phyloP scores from a whole-genome alignment of 2,797 vertebrate species.

The Oreonectes daqikongensis region DNA sequence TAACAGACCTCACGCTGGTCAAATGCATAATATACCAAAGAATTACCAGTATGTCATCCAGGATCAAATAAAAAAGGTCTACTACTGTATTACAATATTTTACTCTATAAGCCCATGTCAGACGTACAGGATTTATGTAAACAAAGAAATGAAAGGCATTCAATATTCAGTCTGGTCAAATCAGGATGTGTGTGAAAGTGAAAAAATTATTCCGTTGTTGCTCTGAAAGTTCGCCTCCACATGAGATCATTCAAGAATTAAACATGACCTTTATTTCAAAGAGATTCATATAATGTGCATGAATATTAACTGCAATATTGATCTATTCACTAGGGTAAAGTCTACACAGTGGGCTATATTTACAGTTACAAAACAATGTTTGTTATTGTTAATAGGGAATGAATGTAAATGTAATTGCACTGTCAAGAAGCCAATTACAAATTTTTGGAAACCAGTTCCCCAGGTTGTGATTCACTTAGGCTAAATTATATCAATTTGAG shows the following conservation, averaged over 20 bases:
- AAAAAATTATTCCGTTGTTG: too few relatives aligned
- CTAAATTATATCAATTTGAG: background rate
- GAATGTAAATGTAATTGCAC: background rate
- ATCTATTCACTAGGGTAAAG: background rate
- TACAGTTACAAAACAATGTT: background rate
- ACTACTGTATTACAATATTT: too few relatives aligned
- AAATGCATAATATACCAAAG: too few relatives aligned
- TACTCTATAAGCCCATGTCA: too few relatives aligned
- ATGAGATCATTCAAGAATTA: background rate
- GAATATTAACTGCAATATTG: background rate
- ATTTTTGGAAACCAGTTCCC: slow-evolving; percentile 4
- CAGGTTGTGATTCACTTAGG: background rate
- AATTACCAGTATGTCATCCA: too few relatives aligned
- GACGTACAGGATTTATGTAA: background rate
- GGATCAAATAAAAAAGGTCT: too few relatives aligned
- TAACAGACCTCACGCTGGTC: too few relatives aligned
- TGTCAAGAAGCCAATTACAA: slow-evolving; percentile 5
- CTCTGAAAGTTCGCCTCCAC: too few relatives aligned
- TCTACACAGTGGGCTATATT: background rate
- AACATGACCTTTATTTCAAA: background rate
- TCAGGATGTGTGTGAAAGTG: background rate
- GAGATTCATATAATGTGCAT: background rate
- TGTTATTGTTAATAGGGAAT: background rate
- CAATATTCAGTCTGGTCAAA: background rate
- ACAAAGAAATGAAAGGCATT: background rate